Conservation (phyloP, 2,888 invertebrate genomes). For the Nomada fucata region DNA sequence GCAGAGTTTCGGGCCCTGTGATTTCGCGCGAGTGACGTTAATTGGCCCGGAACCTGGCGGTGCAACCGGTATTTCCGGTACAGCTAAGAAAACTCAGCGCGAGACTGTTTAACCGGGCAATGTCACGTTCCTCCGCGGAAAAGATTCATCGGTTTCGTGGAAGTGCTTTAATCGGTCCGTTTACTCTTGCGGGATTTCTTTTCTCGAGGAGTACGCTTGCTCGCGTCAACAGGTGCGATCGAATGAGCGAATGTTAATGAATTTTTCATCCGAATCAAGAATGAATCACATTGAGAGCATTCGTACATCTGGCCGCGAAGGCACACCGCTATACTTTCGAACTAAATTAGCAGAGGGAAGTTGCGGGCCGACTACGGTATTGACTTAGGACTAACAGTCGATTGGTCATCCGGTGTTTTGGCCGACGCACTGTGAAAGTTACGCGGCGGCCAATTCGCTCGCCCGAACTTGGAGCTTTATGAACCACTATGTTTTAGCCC, state of each 20-base stretch:
- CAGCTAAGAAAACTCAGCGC: background rate
- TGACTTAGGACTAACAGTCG: background rate
- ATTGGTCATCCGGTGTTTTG: background rate
- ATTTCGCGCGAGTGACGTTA: conserved; percentile 4
- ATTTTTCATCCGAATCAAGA: too few relatives aligned
- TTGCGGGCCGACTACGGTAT: background rate
- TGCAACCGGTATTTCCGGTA: background rate
- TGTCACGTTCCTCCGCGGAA: background rate
- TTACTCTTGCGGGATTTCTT: too few relatives aligned
- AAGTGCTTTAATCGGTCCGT: conserved; percentile 6
- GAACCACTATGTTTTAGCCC: background rate
- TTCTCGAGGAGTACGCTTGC: too few relatives aligned
- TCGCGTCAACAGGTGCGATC: conserved; percentile 8
- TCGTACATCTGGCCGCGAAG: too few relatives aligned
- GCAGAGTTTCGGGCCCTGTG: background rate
- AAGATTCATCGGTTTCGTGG: background rate
- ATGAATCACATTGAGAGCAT: too few relatives aligned
- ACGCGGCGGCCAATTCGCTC: too few relatives aligned
- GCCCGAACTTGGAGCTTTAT: background rate
- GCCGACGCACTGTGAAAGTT: background rate
- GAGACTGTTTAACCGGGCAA: background rate
- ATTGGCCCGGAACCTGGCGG: conserved; percentile 5
- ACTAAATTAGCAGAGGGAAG: background rate
- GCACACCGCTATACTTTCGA: background rate
- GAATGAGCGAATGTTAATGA: background rate